Evolutionary conservation across 2,797 vertebrate species (phyloP).

Genomic region (Simalia tracyae): DNA sequence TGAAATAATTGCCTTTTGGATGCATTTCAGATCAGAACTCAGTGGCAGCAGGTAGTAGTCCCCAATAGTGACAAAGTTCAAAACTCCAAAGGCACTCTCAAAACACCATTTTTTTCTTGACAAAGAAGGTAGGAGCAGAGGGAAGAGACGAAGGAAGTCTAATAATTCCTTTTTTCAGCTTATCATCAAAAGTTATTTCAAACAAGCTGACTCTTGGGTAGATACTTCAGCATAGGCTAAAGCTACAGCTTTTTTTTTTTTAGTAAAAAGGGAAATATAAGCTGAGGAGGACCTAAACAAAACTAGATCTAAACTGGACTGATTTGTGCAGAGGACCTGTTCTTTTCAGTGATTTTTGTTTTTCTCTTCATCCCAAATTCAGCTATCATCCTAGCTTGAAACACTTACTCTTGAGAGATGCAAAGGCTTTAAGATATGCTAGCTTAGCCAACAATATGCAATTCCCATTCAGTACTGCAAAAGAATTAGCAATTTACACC

Average conservation of each 20-base stretch:
- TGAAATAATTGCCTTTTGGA: background rate
- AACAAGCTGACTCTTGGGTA: background rate
- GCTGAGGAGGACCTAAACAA: background rate
- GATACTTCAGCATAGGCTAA: background rate
- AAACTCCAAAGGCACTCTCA: background rate
- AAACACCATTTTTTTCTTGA: background rate
- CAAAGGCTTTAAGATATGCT: background rate
- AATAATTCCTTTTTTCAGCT: no score
- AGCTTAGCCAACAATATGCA: background rate
- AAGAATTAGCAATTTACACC: no score
- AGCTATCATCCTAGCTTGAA: background rate
- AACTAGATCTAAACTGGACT: background rate
- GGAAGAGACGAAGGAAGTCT: background rate
- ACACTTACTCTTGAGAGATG: no score
- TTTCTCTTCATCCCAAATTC: background rate
- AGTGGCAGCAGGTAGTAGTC: background rate
- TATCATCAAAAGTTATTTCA: background rate
- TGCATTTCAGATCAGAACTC: background rate
- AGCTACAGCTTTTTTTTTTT: background rate
- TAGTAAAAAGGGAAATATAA: background rate
- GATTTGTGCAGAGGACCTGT: background rate
- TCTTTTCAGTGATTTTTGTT: background rate
- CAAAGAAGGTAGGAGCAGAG: background rate
- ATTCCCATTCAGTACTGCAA: no score
- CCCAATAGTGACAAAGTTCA: background rate